These are phyloP conservation scores for Berghia stephanieae DNA, from an alignment of 1,140 invertebrate genomes.

Conservation along the genomic window DNA sequence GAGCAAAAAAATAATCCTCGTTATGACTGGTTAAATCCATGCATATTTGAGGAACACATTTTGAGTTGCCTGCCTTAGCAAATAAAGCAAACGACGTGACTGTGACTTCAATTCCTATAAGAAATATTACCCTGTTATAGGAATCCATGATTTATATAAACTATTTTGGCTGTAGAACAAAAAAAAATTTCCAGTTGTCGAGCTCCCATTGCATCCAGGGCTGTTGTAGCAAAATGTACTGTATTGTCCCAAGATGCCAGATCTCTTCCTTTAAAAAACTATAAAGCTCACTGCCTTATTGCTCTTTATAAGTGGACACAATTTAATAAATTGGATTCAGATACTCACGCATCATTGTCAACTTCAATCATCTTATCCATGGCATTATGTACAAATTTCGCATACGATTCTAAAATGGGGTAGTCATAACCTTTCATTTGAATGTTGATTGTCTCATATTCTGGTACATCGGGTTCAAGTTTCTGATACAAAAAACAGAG, in stretches of 20 bases:
- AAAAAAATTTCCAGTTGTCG: too few relatives aligned
- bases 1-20: too few relatives aligned
- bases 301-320: not conserved
- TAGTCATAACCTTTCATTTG: conserved; percentile 85
- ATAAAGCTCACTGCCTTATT: not conserved
- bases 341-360: conserved; percentile 75
- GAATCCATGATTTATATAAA: too few relatives aligned
- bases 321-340: not conserved
- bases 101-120: too few relatives aligned
- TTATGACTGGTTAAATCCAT: too few relatives aligned
- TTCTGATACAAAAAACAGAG: conserved; percentile 34
- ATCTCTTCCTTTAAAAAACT: not conserved
- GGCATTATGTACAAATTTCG: conserved; percentile 78
- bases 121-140: too few relatives aligned
- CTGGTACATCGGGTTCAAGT: conserved; percentile 68
- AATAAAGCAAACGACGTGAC: too few relatives aligned
- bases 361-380: conserved; percentile 77
- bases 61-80: too few relatives aligned
- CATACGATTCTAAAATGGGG: conserved; percentile 81
- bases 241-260: not conserved
- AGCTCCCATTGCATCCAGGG: too few relatives aligned
- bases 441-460: conserved; percentile 79
- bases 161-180: too few relatives aligned
- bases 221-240: too few relatives aligned
- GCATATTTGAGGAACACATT: too few relatives aligned